These are phyloP conservation scores for Anoplolepis gracilipes DNA, from an alignment of 1,140 invertebrate genomes.

Conservation along the genomic window DNA sequence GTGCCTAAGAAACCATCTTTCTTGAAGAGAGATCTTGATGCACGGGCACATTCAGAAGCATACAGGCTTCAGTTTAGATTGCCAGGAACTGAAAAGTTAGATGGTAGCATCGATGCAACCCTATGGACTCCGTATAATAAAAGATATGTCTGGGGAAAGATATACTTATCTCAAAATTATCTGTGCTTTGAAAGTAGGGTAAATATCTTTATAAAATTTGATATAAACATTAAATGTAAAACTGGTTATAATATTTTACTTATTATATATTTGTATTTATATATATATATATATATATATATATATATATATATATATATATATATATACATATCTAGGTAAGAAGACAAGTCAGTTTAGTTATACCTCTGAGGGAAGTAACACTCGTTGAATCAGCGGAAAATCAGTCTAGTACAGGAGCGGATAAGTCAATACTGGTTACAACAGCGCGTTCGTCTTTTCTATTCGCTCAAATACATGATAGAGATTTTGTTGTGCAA, in stretches of 20 bases:
- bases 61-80: constrained; percentile 95
- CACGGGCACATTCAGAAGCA: constrained; percentile 95
- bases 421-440: constrained; percentile 94
- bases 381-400: constrained; percentile 91
- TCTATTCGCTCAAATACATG: constrained; percentile 95
- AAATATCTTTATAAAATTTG: constrained; percentile 77
- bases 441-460: constrained; percentile 94
- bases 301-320: no score
- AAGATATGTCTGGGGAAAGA: constrained; percentile 93
- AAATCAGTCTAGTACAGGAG: constrained; percentile 87
- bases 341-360: constrained; percentile 92
- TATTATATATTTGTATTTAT: constrained; percentile 34
- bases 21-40: constrained; percentile 97
- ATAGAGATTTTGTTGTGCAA: constrained; percentile 95
- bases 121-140: constrained; percentile 99
- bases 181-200: constrained; percentile 98
- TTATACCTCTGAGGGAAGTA: constrained; percentile 95
- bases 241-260: constrained; percentile 9
- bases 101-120: constrained; percentile 95
- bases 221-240: background rate
- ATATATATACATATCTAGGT: no score
- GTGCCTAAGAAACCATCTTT: constrained; percentile 95
- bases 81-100: constrained; percentile 95
- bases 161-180: constrained; percentile 97
- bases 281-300: no score